These are phyloP conservation scores for Glyptemys insculpta DNA, from an alignment of 2,797 vertebrate genomes.

Conservation along the genomic window DNA sequence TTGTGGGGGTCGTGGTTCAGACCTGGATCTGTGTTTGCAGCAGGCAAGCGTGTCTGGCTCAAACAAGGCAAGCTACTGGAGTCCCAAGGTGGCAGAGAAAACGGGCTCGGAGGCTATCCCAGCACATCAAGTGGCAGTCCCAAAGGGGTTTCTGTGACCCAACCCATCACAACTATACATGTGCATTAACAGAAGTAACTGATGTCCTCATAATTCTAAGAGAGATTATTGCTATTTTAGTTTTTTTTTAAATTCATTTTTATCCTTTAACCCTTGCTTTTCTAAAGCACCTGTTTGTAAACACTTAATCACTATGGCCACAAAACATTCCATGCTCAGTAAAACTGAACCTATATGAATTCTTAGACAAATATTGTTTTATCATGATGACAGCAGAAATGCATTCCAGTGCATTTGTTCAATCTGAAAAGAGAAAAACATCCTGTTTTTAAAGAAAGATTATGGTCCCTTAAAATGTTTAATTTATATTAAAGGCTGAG, in stretches of 20 bases:
- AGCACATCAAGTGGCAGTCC: no score
- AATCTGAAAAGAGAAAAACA: conserved; percentile 31
- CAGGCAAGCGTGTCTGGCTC: no score
- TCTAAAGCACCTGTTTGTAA: neutral
- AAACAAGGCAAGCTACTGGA: no score
- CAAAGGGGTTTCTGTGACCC: no score
- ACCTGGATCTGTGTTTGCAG: no score
- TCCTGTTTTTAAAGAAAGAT: neutral
- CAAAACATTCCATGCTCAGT: neutral
- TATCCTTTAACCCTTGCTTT: neutral
- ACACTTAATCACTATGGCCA: neutral
- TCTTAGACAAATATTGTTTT: neutral
- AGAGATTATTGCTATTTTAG: neutral
- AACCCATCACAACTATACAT: neutral
- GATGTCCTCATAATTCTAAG: neutral
- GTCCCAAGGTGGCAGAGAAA: no score
- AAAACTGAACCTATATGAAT: neutral
- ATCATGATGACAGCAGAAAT: neutral
- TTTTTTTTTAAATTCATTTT: neutral
- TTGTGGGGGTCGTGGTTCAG: no score
- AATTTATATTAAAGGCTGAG: neutral
- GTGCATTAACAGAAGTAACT: neutral
- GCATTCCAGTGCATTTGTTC: neutral
- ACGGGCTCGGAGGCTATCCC: no score
- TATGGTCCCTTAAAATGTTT: neutral